phyloP scores from a whole-genome alignment of 2,888 invertebrate genomes.

The Andrena fulva region DNA sequence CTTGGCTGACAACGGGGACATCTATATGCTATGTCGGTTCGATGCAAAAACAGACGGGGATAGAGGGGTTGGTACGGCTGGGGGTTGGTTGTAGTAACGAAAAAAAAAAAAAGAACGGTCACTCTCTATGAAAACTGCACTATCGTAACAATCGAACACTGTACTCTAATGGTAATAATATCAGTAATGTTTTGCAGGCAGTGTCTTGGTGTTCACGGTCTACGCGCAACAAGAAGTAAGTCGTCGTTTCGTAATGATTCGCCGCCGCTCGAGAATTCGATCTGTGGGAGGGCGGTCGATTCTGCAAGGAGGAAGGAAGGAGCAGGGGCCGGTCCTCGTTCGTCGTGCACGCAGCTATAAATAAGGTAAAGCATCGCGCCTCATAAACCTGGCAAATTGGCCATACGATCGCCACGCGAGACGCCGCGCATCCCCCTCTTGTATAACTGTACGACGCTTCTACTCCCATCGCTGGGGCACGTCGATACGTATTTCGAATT shows the following conservation, averaged over 20 bases:
- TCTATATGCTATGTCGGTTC: conserved; percentile 27
- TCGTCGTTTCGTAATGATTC: conserved; percentile 55
- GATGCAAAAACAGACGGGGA: conserved; percentile 35
- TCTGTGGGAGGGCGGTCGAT: conserved; percentile 41
- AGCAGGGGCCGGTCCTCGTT: conserved; percentile 43
- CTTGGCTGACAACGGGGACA: conserved; percentile 21
- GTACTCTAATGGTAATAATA: conserved; percentile 51
- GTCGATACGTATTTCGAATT: conserved; percentile 1
- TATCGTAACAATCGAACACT: conserved; percentile 46
- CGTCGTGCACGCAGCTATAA: conserved; percentile 46
- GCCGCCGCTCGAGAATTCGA: conserved; percentile 54
- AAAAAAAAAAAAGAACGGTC: conserved; percentile 48
- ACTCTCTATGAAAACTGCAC: conserved; percentile 57
- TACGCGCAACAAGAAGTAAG: conserved; percentile 62
- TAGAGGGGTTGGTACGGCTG: background rate
- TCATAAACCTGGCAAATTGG: conserved; percentile 77
- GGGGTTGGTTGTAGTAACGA: conserved; percentile 1
- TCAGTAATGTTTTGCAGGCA: conserved; percentile 58
- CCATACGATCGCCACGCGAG: conserved; percentile 71
- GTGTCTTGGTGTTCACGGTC: conserved; percentile 56
- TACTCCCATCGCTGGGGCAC: background rate
- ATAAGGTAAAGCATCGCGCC: conserved; percentile 64
- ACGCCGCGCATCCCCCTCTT: conserved; percentile 31
- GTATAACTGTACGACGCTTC: conserved; percentile 17
- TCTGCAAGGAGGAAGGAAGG: conserved; percentile 30